Base-by-base conservation (phyloP, 2,888 invertebrate genomes). In the Tenthredo scrophulariae region DNA sequence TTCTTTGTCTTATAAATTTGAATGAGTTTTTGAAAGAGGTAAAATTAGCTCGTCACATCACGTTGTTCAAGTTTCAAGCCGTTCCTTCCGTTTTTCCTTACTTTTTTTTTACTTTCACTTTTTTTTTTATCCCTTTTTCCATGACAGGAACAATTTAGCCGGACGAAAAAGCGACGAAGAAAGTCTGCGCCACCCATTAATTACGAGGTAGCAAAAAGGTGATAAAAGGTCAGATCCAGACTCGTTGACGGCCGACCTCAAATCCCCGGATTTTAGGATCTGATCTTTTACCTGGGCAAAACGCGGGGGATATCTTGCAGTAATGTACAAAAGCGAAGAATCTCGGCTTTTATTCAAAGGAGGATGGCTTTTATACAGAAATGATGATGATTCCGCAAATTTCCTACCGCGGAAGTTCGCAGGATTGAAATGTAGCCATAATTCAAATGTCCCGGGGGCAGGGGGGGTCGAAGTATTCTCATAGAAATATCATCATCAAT, bases 141-240 rank as follows among this genome's bases (percentile, higher is more conserved):
- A 79, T 58, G 37, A 10, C 86, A 75, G 26, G 77, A 77, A 77
- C 50, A 77, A 77, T 75, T 75, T 75, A 46, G 75, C 75, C 43
- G 26, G 46, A 18, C n/a, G 29, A 50, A 77, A 77, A 77, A 50
- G 50, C 50, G 33, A 77, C 50, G 77, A 77, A 22, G 50, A 77
- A 77, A 13, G 50, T 77, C 77, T 77, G 18, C 77, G 77, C 54
- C 29, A 54, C 13, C 54, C 77, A 77, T 77, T 77, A 77, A 77
- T 77, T 77, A 77, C 77, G 77, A 50, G 33, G 77, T 50, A 77
- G 50, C 54, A 77, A 77, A 77, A 77, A 77, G 33, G 54, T 77
- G 77, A 54, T 77, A 54, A 77, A 77, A 77, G 77, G 77, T 77
- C 77, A 77, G 50, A 77, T 50, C 77, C 77, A 54, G 46, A 77